These are phyloP conservation scores for Neoniphon sammara DNA, from an alignment of 2,797 vertebrate species.

Conservation along the genomic window DNA sequence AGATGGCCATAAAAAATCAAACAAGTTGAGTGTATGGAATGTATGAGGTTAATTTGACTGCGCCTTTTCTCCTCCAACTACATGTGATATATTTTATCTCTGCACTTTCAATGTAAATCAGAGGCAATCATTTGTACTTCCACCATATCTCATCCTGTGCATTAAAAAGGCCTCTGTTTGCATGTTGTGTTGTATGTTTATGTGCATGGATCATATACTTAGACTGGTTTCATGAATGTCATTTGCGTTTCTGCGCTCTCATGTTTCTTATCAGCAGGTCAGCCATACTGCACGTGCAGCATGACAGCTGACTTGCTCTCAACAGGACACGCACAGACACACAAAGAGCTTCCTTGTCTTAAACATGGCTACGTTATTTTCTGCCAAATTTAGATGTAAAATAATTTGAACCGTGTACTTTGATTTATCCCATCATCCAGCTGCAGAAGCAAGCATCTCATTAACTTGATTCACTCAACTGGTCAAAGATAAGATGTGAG, in stretches of 20 bases:
- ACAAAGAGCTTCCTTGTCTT: constrained; percentile 49
- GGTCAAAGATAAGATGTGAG: background rate
- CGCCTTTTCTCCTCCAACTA: background rate
- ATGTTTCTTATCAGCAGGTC: constrained; percentile 41
- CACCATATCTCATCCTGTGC: too few species aligned
- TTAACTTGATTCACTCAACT: background rate
- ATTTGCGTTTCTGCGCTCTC: constrained; percentile 8
- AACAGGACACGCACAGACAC: background rate
- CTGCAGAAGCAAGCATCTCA: background rate
- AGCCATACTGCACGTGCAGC: constrained; percentile 53
- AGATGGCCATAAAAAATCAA: background rate
- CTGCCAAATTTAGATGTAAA: constrained; percentile 8
- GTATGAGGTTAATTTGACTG: background rate
- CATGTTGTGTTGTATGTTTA: background rate
- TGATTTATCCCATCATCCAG: constrained; percentile 19
- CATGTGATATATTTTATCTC: background rate
- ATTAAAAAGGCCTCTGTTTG: background rate
- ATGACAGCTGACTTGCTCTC: background rate
- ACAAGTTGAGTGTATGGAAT: background rate
- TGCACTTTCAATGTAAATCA: background rate
- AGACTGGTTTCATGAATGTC: background rate
- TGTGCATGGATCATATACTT: background rate
- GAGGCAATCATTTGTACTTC: background rate
- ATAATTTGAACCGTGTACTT: constrained; percentile 7
- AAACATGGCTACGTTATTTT: constrained; percentile 4